phyloP scores from a whole-genome alignment of 2,888 invertebrate species.

The Brassicogethes aeneus region DNA sequence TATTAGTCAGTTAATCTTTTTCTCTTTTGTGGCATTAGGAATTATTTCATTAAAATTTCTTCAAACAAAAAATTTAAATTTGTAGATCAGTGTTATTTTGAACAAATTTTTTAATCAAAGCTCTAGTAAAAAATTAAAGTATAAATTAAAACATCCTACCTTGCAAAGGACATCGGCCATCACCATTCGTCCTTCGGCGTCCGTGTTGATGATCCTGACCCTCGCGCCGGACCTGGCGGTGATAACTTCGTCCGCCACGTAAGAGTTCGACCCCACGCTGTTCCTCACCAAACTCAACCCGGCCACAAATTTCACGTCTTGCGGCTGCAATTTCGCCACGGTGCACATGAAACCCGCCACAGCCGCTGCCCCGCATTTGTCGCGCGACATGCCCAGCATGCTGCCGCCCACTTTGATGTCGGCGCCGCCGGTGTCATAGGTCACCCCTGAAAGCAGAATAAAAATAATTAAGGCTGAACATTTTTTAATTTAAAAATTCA shows the following conservation, averaged over 20 bases:
- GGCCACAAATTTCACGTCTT: slow-evolving; percentile 68
- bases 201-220: slow-evolving; percentile 86
- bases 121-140: too few species aligned
- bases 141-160: too few species aligned
- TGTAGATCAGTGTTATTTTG: too few species aligned
- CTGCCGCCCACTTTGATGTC: slow-evolving; percentile 73
- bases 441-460: slow-evolving; percentile 58
- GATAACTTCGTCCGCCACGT: slow-evolving; percentile 87
- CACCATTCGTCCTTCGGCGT: slow-evolving; percentile 90
- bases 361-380: slow-evolving; percentile 92
- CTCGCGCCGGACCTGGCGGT: slow-evolving; percentile 73
- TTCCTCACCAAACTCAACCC: slow-evolving; percentile 83
- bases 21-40: too few species aligned
- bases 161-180: slow-evolving; percentile 83
- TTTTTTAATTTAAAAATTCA: too few species aligned
- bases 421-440: slow-evolving; percentile 79
- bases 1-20: too few species aligned
- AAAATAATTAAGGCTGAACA: too few species aligned
- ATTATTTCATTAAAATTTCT: too few species aligned
- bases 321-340: slow-evolving; percentile 51
- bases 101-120: too few species aligned
- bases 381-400: slow-evolving; percentile 85
- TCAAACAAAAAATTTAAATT: too few species aligned
- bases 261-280: slow-evolving; percentile 79
- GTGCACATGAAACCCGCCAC: slow-evolving; percentile 89